Evolutionary conservation across 92 coral and sea anemone species (phyloP), one percentile per base, ranked within the genome.

Genomic region (Phymanthus crucifer): DNA sequence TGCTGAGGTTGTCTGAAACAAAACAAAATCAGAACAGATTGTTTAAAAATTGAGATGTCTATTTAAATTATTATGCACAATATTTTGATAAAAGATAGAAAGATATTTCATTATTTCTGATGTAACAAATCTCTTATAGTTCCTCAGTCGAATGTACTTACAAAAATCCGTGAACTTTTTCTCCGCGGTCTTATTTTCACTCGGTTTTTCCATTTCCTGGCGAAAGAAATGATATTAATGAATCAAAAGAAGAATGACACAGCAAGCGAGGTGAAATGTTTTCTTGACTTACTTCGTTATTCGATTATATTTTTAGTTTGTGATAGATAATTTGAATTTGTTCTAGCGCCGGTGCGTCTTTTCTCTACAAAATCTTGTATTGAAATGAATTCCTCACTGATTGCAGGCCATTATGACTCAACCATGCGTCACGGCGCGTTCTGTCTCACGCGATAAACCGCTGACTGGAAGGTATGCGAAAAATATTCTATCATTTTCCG

Each of bases 121-220:
- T n/a, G n/a, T n/a, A n/a, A n/a, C n/a, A n/a, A n/a, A n/a, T n/a
- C n/a, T n/a, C n/a, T n/a, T n/a, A n/a, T n/a, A n/a, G n/a, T n/a
- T n/a, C n/a, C n/a, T n/a, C n/a, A n/a, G n/a, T n/a, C n/a, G n/a
- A n/a, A 1, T 71, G 75, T 71, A 36, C 52, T 71, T 34, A 43
- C 52, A 24, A 71, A 4, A 71, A 14, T 71, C 75, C 75, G 75
- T 34, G 46, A 43, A 36, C 21, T 21, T 3, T 71, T 71, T 71
- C 36, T 24, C 29, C 10, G 26, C 68, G 2, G 3, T 1, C 9
- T 61, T 33, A 61, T 61, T 27, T 7, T 33, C 68, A 34, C 13
- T 61, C 0, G 19, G 19, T 61, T 17, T 29, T 29, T 61, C 68
- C 68, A 61, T 61, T 61, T 61, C 68, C 29, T 26, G 8, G 19